Evolutionary conservation across 1,140 invertebrate genomes (phyloP).

Genomic region (Branchinecta lindahli): DNA sequence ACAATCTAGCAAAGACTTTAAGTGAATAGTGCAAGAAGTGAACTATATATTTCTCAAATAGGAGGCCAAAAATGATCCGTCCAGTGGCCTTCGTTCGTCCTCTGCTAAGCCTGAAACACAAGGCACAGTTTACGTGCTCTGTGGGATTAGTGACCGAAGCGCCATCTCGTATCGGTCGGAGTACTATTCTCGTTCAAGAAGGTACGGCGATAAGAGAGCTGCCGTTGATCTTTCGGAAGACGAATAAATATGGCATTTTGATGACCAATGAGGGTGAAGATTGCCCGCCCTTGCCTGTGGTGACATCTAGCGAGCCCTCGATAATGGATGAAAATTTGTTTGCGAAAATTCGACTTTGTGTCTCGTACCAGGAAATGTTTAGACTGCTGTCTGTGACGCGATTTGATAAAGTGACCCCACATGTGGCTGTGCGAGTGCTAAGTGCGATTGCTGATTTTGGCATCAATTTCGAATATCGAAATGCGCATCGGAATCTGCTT

Average conservation of each 20-base stretch:
- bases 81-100: too few relatives aligned
- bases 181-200: conserved; percentile 48
- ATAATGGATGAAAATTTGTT: conserved; percentile 30
- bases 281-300: conserved; percentile 24
- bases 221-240: conserved; percentile 44
- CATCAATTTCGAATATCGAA: conserved; percentile 30
- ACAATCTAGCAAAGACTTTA: too few relatives aligned
- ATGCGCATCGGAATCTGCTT: conserved; percentile 19
- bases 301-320: conserved; percentile 20
- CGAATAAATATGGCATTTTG: conserved; percentile 26
- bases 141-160: too few relatives aligned
- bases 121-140: too few relatives aligned
- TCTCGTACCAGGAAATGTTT: conserved; percentile 26
- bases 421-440: conserved; percentile 36
- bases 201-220: conserved; percentile 48
- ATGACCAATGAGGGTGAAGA: conserved; percentile 27
- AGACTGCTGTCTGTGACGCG: conserved; percentile 33
- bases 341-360: conserved; percentile 29
- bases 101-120: too few relatives aligned
- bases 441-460: conserved; percentile 38
- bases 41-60: too few relatives aligned
- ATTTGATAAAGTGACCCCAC: conserved; percentile 35
- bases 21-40: too few relatives aligned
- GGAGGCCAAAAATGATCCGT: too few relatives aligned
- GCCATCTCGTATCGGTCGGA: conserved; percentile 27